A percentile compares a stretch with the other conserved stretches of the same genome.
Conservation (phyloP, 92 coral and sea anemone genomes). For the Pocillopora grandis region DNA sequence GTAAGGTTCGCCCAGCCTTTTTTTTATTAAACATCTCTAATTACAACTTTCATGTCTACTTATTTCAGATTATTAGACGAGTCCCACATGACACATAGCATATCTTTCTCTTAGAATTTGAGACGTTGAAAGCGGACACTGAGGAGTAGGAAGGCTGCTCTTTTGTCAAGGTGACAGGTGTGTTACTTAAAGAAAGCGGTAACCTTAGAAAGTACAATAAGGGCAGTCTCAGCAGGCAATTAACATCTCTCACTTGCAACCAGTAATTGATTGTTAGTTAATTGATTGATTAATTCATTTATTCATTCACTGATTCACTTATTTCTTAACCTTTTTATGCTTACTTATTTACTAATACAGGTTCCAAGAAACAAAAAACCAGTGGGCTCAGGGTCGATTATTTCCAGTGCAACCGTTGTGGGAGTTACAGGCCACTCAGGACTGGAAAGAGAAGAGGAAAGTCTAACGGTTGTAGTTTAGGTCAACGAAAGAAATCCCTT, state of each 20-base stretch:
- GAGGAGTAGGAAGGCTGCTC: conserved; percentile 1
- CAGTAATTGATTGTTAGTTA: background rate
- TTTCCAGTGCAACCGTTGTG: background rate
- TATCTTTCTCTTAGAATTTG: background rate
- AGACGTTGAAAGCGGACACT: background rate
- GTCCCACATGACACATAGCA: no score
- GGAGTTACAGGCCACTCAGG: background rate
- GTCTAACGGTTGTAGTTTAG: background rate
- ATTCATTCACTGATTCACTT: no score
- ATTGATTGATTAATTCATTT: no score
- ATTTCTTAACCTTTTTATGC: no score
- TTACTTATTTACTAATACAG: background rate
- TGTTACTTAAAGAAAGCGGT: no score
- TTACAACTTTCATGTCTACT: background rate
- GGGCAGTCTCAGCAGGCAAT: no score
- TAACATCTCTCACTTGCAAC: no score
- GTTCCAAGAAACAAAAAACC: background rate
- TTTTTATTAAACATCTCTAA: no score
- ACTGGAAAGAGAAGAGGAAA: background rate
- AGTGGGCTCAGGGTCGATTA: background rate
- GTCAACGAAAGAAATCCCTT: no score
- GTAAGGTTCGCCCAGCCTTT: background rate
- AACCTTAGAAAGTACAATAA: no score
- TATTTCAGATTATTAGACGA: background rate
- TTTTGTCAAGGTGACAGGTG: background rate